These are phyloP conservation scores for Xanthorhoe spadicearia DNA, from an alignment of 2,888 invertebrate species.

Conservation along the genomic window DNA sequence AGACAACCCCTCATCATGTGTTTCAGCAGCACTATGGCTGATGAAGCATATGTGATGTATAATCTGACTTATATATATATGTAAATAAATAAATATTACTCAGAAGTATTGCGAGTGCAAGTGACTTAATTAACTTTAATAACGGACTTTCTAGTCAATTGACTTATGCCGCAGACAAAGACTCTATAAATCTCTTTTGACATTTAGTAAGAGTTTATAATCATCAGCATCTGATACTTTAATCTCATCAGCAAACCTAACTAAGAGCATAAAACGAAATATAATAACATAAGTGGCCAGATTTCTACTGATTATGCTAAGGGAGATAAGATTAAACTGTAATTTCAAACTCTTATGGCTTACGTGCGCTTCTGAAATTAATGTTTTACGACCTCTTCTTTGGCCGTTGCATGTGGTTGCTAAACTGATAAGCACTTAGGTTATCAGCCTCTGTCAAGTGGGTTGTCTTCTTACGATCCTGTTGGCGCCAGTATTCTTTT, in stretches of 20 bases:
- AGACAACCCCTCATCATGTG: too few relatives aligned
- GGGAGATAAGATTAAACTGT: conserved; percentile 18
- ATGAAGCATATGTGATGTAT: too few relatives aligned
- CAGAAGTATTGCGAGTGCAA: too few relatives aligned
- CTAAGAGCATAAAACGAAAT: not conserved
- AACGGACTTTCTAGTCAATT: too few relatives aligned
- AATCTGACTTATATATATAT: too few relatives aligned
- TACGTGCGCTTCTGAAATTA: conserved; percentile 4
- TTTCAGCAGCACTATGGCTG: too few relatives aligned
- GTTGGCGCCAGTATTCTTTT: conserved; percentile 30
- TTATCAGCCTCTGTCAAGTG: conserved; percentile 35
- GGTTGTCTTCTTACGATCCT: conserved; percentile 13
- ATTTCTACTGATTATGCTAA: not conserved
- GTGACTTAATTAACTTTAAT: too few relatives aligned
- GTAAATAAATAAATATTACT: too few relatives aligned
- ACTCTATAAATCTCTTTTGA: not conserved
- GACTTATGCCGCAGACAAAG: not conserved
- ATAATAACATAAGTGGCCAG: not conserved
- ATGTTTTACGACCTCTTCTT: conserved; percentile 28
- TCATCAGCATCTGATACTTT: not conserved
- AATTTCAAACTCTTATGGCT: conserved; percentile 19
- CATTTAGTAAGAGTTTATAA: not conserved
- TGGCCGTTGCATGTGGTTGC: conserved; percentile 23
- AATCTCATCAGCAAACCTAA: not conserved
- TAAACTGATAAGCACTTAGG: conserved; percentile 34